These are phyloP conservation scores for Pseudomyrmex dendroicus DNA, from an alignment of 1,140 invertebrate genomes.

Conservation along the genomic window DNA sequence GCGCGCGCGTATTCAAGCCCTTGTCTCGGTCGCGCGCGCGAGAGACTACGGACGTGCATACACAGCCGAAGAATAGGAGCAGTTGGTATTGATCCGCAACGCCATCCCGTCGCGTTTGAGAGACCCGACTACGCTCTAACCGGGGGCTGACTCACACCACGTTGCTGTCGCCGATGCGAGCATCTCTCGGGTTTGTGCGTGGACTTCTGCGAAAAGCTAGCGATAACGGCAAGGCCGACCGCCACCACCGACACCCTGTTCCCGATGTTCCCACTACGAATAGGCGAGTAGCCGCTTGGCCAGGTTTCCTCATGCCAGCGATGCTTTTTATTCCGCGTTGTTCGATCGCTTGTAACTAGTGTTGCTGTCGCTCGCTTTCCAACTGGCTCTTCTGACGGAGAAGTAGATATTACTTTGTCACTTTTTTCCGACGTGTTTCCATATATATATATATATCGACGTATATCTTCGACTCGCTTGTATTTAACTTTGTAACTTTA, in stretches of 20 bases:
- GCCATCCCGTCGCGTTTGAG: slow-evolving; percentile 71
- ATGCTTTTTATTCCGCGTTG: not conserved
- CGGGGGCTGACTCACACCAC: slow-evolving; percentile 47
- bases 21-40: slow-evolving; percentile 51
- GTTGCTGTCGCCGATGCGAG: not conserved
- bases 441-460: too few relatives aligned
- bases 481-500: not conserved
- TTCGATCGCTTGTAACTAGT: slow-evolving; percentile 7
- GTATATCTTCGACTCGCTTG: not conserved
- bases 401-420: not conserved
- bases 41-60: slow-evolving; percentile 69
- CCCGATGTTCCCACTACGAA: not conserved
- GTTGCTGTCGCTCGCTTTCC: not conserved
- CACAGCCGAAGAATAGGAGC: slow-evolving; percentile 80
- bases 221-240: slow-evolving; percentile 48
- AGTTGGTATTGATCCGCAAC: slow-evolving; percentile 83
- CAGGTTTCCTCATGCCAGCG: not conserved
- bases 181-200: slow-evolving; percentile 52
- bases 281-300: not conserved
- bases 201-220: slow-evolving; percentile 55
- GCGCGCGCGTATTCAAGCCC: not conserved
- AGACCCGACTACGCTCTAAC: slow-evolving; percentile 62
- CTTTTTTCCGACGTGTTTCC: not conserved
- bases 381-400: not conserved
- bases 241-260: not conserved